Base-by-base conservation (phyloP, 2,888 invertebrate species). In the Lampropteryx suffumata region DNA sequence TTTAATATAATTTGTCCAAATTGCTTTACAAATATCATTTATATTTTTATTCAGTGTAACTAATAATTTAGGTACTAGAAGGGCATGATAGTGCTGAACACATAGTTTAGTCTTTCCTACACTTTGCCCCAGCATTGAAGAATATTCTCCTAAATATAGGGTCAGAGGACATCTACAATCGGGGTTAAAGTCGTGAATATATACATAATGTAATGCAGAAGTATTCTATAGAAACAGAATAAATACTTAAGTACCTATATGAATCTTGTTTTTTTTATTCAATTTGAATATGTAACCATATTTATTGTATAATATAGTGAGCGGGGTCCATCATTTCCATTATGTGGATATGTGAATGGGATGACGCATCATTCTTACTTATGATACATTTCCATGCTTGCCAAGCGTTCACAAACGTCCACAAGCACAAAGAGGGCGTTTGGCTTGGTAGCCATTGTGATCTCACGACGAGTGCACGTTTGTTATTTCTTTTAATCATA, bases 141-240 rank as follows among this genome's bases (percentile, higher is more conserved):
- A 11, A 42, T 26, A 13, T 26, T 11, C 13, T 13, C 27, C n/a
- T 27, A 33, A 13, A 14, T 42, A 13, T 7, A 27, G 37, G 6
- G 10, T 11, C 24, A 11, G 6, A 1, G 11, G 12, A 24, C 8
- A 27, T 42, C 29, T 13, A n/a, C 14, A 33, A 13, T 14, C 26
- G 26, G 33, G 13, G 24, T 33, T n/a, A 7, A 12, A 8, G 32
- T 41, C 14, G 26, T 27, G 33, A n/a, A 12, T 17, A 36, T 33
- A 39, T 39, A 39, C 28, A 5, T 33, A 10, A 44, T 44, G 12
- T 77, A 80, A 82, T 80, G 76, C 81, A 76, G 79, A 73, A 77
- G 79, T 76, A 81, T 81, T 71, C 75, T 81, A 78, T 80, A 74
- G 71, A 78, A 81, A 82, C 75, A 64, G 78, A 84, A 80, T 83